phyloP scores from a whole-genome alignment of 37 sponge, comb jelly and placozoan genomes.

The Bolinopsis microptera region DNA sequence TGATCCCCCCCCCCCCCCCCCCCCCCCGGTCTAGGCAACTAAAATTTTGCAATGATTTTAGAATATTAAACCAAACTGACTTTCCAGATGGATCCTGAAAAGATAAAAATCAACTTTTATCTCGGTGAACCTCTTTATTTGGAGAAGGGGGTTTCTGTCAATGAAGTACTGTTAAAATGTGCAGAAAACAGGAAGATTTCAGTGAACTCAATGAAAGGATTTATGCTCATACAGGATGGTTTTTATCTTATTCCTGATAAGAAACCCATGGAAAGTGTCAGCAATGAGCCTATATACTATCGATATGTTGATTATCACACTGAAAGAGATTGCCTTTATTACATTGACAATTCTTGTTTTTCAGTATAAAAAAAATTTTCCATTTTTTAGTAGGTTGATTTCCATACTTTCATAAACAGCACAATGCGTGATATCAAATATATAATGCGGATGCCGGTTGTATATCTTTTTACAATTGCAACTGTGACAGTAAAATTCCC shows the following conservation, averaged over 20 bases:
- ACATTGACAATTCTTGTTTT: constrained; percentile 51
- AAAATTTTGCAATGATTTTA: no score
- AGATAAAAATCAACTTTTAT: constrained; percentile 15
- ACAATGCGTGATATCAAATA: no score
- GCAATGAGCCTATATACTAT: constrained; percentile 40
- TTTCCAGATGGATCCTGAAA: constrained; percentile 9
- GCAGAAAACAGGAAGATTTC: constrained; percentile 40
- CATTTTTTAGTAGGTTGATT: no score
- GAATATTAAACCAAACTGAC: no score
- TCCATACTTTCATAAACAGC: no score
- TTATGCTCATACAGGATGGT: constrained; percentile 24
- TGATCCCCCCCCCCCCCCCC: no score
- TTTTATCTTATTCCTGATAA: constrained; percentile 27
- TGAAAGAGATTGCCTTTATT: constrained; percentile 53
- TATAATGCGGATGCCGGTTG: no score
- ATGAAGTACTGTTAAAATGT: constrained; percentile 4
- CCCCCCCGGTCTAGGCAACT: no score
- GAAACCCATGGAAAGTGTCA: not conserved
- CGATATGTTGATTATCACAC: constrained; percentile 64
- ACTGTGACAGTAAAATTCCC: no score
- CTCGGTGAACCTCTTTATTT: constrained; percentile 25
- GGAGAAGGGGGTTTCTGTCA: not conserved
- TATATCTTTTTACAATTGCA: no score
- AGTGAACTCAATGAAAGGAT: not conserved
- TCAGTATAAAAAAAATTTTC: no score